phyloP scores from a whole-genome alignment of 2,797 vertebrate genomes.

The Cossypha caffra region DNA sequence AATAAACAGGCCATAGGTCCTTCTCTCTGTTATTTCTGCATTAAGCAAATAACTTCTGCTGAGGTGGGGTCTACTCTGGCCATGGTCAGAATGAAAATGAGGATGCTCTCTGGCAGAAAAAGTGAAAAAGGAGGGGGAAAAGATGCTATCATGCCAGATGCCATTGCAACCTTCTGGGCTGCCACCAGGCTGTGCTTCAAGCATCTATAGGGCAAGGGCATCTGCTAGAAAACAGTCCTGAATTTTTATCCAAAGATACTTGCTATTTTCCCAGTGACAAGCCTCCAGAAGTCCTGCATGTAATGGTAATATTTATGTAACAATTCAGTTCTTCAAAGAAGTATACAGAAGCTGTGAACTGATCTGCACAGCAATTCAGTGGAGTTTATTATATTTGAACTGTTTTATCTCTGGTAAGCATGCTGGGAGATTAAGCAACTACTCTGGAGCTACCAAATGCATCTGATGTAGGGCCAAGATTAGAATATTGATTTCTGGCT shows the following conservation, averaged over 20 bases:
- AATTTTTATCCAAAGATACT: neutral
- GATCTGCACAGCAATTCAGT: neutral
- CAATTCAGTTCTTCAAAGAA: neutral
- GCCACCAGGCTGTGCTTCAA: neutral
- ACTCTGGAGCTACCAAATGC: neutral
- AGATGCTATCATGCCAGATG: neutral
- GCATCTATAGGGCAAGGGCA: neutral
- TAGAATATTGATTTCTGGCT: conserved; percentile 51
- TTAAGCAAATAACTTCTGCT: neutral
- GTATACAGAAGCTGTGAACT: neutral
- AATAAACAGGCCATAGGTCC: neutral
- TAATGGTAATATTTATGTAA: neutral
- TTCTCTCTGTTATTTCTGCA: neutral
- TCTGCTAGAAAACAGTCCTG: neutral
- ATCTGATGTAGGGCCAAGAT: conserved; percentile 3
- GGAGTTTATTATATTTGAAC: conserved; percentile 17
- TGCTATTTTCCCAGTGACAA: neutral
- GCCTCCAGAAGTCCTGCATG: neutral
- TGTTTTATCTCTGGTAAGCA: conserved; percentile 1
- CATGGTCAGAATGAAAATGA: neutral
- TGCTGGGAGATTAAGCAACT: conserved; percentile 11
- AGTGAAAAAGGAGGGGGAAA: neutral
- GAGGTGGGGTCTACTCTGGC: neutral
- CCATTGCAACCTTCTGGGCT: neutral
- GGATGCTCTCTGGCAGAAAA: neutral